Conservation (phyloP, 35 echinoderm and acorn worm species). For the Heliocidaris erythrogramma region DNA sequence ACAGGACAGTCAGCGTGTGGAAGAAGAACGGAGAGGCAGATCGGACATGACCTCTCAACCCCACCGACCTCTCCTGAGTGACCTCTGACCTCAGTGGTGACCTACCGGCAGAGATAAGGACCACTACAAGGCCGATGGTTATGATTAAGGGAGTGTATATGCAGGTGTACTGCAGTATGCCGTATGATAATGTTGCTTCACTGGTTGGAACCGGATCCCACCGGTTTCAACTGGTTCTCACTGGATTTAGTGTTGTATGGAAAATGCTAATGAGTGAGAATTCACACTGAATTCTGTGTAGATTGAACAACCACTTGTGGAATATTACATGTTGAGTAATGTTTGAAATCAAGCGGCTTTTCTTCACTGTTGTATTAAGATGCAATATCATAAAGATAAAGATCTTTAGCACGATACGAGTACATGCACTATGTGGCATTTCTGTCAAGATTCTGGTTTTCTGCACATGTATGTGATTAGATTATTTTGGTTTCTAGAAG, state of each 20-base stretch:
- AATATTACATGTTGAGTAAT: not conserved
- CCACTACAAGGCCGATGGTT: too few species aligned
- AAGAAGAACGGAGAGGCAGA: constrained; percentile 43
- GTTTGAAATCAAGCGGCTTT: not conserved
- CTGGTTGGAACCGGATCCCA: not conserved
- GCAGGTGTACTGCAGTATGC: not conserved
- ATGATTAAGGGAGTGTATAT: not conserved
- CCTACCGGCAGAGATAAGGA: not conserved
- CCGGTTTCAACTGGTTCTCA: not conserved
- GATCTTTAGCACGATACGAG: not conserved
- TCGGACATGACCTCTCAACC: not conserved
- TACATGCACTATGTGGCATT: too few species aligned
- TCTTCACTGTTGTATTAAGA: not conserved
- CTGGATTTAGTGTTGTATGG: not conserved
- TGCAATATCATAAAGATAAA: not conserved
- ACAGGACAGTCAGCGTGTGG: constrained; percentile 61
- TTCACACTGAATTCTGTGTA: not conserved
- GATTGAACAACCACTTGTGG: not conserved
- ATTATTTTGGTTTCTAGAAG: not conserved
- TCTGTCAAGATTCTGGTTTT: not conserved
- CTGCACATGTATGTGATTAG: not conserved
- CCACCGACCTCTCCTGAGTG: too few species aligned
- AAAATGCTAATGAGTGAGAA: too few species aligned
- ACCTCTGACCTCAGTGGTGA: not conserved
- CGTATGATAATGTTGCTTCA: not conserved